Evolutionary conservation across 2,113 vertebrate species (phyloP).

Genomic region (Muntiacus muntjak): DNA sequence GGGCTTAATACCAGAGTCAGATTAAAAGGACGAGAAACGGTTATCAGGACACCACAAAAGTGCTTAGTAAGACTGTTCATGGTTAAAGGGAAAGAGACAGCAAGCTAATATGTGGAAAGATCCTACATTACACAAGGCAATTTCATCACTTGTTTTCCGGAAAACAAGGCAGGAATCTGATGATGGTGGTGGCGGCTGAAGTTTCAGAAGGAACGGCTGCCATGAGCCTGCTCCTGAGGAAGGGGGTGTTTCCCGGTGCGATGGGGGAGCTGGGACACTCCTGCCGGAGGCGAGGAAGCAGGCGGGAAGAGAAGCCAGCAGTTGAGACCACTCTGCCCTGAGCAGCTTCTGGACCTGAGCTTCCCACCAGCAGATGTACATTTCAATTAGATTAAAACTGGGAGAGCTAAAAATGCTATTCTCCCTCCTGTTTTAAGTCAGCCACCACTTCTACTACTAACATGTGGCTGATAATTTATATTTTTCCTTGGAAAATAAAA

Average conservation of each 20-base stretch:
- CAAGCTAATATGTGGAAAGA: background rate
- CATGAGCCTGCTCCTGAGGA: rapidly evolving
- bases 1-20: background rate
- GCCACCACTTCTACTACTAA: background rate
- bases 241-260: rapidly evolving
- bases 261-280: background rate
- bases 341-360: background rate
- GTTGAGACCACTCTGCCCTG: rapidly evolving
- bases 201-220: background rate
- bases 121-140: no score
- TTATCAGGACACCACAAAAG: background rate
- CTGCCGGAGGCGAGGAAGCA: rapidly evolving
- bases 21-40: background rate
- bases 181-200: background rate
- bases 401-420: background rate
- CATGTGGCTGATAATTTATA: background rate
- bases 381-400: background rate
- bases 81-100: background rate
- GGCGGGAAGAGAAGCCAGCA: background rate
- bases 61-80: background rate
- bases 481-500: background rate
- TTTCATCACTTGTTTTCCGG: background rate
- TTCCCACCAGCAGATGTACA: background rate
- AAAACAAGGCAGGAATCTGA: background rate
- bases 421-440: background rate